Conservation (phyloP, 2,797 vertebrate genomes). For the Helostoma temminkii region DNA sequence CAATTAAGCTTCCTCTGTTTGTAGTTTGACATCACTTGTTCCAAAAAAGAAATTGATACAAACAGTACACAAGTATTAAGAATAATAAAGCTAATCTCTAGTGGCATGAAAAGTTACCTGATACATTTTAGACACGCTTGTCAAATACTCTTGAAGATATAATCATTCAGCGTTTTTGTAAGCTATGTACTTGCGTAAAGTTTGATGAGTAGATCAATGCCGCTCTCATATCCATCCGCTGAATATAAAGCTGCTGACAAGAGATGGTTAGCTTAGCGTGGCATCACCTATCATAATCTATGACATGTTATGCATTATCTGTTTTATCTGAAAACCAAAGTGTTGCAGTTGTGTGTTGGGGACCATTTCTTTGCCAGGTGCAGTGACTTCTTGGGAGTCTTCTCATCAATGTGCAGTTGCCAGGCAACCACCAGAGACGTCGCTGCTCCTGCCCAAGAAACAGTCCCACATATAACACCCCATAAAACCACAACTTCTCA, state of each 20-base stretch:
- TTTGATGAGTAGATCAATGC: neutral
- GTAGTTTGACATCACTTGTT: neutral
- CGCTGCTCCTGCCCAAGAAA: neutral
- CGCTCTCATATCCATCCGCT: neutral
- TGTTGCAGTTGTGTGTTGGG: slow-evolving; percentile 1
- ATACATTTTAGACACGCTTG: slow-evolving; percentile 3
- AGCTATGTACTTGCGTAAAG: neutral
- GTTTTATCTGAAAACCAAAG: neutral
- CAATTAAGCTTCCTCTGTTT: too few relatives aligned
- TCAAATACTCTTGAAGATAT: slow-evolving; percentile 10
- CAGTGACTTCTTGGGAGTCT: neutral
- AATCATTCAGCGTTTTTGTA: neutral
- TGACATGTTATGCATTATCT: neutral
- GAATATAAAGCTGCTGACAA: neutral
- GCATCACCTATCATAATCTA: neutral
- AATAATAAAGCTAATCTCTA: neutral
- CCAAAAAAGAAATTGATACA: neutral
- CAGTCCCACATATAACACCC: neutral
- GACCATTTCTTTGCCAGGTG: neutral
- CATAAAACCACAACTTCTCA: neutral
- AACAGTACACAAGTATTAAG: neutral
- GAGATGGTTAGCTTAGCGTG: slow-evolving; percentile 21
- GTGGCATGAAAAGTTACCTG: neutral
- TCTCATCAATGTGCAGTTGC: neutral
- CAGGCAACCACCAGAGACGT: neutral